Conservation (phyloP, 2,113 vertebrate genomes). For the Pterocles orientalis region DNA sequence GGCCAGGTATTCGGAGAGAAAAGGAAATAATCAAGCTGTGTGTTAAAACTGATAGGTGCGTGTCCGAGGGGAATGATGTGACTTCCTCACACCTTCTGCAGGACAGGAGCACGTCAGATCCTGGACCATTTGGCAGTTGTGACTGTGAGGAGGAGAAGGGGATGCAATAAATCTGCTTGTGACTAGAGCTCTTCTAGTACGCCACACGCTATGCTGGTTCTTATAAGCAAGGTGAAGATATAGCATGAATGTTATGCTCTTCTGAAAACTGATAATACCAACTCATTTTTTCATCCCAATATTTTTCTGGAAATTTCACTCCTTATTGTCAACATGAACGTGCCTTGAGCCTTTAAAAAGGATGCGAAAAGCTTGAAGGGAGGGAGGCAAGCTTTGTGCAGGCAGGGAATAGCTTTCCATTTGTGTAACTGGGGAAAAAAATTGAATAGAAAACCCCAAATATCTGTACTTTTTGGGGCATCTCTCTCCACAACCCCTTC, state of each 20-base stretch:
- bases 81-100: accelerated
- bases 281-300: background rate
- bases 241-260: background rate
- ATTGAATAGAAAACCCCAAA: background rate
- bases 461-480: background rate
- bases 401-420: background rate
- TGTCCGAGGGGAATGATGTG: accelerated
- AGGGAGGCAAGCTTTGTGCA: background rate
- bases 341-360: background rate
- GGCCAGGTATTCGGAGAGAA: background rate
- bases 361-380: background rate
- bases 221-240: background rate
- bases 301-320: background rate
- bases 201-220: accelerated
- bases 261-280: no score
- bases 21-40: background rate
- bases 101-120: background rate
- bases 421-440: background rate
- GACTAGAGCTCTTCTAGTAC: background rate
- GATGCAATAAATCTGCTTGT: background rate
- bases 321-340: background rate
- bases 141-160: background rate
- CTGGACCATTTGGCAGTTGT: background rate
- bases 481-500: no score
- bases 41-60: background rate